Percentiles rank a stretch among this genome's conserved stretches.
phyloP scores from a whole-genome alignment of 2,113 vertebrate genomes.

The Gopherus flavomarginatus region DNA sequence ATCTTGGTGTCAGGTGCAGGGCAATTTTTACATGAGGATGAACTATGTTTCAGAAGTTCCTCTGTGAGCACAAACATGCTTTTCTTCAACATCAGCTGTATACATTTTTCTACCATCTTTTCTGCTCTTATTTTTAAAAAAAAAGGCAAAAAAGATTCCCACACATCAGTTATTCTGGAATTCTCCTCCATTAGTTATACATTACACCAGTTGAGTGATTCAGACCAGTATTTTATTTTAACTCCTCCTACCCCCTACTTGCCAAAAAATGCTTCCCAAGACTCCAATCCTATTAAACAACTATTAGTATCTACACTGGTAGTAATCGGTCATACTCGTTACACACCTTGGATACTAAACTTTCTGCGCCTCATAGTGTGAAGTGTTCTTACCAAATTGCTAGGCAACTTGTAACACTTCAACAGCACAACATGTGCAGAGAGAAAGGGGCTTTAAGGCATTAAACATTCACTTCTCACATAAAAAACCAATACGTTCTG shows the following conservation, averaged over 20 bases:
- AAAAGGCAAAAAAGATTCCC: background rate
- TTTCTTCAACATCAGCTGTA: background rate
- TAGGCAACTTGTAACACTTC: background rate
- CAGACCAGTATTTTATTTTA: background rate
- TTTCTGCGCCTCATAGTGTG: background rate
- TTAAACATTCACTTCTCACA: background rate
- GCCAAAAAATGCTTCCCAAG: background rate
- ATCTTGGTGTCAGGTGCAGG: background rate
- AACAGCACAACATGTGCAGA: background rate
- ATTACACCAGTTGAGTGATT: background rate
- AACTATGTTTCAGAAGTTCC: background rate
- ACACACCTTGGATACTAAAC: background rate
- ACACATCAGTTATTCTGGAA: background rate
- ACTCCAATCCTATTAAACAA: background rate
- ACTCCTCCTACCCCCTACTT: background rate
- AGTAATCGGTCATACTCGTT: background rate
- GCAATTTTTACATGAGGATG: background rate
- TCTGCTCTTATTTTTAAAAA: accelerated
- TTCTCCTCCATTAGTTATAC: constrained; percentile 3
- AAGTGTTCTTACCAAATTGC: background rate
- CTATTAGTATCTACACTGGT: background rate
- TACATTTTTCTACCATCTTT: accelerated
- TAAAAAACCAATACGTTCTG: accelerated
- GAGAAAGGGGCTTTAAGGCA: accelerated
- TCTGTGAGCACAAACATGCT: background rate